Base-by-base conservation (phyloP, 2,888 invertebrate species). In the Polydrusus pterygomalis region DNA sequence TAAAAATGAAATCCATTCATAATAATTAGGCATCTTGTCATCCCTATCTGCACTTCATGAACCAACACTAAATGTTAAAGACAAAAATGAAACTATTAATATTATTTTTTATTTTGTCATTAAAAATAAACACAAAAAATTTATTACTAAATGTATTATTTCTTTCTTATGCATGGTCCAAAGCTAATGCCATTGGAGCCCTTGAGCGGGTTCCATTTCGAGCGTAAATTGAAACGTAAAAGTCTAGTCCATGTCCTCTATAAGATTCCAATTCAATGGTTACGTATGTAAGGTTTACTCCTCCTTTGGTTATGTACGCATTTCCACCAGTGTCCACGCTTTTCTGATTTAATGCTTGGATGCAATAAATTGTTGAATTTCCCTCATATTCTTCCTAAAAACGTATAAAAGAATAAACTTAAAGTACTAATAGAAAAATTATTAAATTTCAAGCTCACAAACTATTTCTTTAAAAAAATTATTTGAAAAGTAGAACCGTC, bases 211-310 rank as follows among this genome's bases (percentile, higher is more conserved):
- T 51, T 20, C 51, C 20, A 51, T 51, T 51, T 11, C 20, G 17
- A 10, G 20, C 70, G 18, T 63, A 70, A 25, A 70, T 63, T 6
- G 25, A 62, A n/a, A 70, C 60, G 13, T 30, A 17, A 49, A 49
- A 79, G 20, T 79, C 75, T n/a, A 77, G 71, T 20, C 77, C 77
- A 67, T 78, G 65, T 8, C 76, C 68, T 45, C 13, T 74, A 13
- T 47, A 54, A 1, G 79, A 79, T 30, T 71, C 51, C 56, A 79
- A 63, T 45, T 77, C 65, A 13, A 79, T 30, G 9, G 67, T 75
- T 5, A 71, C 77, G 45, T 65, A 75, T 10, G 18, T 70, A 9
- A 77, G 67, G 30, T 67, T 62, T 6, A 74, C 62, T 11, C 79
- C 79, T 18, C 79, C 79, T 11, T 72, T 18, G 11, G 69, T 77